phyloP scores from a whole-genome alignment of 2,113 vertebrate genomes.

The Leucopsar rothschildi region DNA sequence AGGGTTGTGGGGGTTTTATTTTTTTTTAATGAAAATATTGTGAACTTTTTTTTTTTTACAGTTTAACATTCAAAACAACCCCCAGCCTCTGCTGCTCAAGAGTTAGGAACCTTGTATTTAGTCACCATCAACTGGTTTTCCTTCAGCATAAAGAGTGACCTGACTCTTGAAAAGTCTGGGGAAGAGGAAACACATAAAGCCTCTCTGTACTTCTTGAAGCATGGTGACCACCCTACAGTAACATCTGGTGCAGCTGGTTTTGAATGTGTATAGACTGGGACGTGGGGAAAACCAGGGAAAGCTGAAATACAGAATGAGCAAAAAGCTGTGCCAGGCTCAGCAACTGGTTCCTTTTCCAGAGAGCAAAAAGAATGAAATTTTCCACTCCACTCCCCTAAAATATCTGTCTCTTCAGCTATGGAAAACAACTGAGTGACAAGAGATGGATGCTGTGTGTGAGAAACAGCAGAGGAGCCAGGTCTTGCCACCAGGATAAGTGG shows the following conservation, averaged over 20 bases:
- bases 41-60: neutral
- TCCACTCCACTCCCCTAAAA: neutral
- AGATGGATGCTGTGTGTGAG: neutral
- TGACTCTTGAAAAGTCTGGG: neutral
- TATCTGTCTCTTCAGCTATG: neutral
- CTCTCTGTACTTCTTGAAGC: neutral
- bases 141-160: neutral
- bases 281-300: neutral
- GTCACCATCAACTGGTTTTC: neutral
- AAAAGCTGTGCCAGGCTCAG: neutral
- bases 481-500: accelerated
- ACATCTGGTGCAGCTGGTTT: neutral
- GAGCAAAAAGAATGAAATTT: neutral
- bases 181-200: neutral
- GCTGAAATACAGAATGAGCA: neutral
- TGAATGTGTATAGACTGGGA: neutral
- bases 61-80: neutral
- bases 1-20: neutral
- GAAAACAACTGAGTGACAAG: neutral
- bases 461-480: neutral
- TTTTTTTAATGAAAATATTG: neutral
- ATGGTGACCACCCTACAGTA: neutral
- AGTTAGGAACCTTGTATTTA: neutral
- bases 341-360: neutral
- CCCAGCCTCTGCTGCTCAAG: neutral